A percentile compares a stretch with the other conserved stretches of the same genome.
Conservation (phyloP, 2,888 invertebrate genomes). For the Leptura quadrifasciata region DNA sequence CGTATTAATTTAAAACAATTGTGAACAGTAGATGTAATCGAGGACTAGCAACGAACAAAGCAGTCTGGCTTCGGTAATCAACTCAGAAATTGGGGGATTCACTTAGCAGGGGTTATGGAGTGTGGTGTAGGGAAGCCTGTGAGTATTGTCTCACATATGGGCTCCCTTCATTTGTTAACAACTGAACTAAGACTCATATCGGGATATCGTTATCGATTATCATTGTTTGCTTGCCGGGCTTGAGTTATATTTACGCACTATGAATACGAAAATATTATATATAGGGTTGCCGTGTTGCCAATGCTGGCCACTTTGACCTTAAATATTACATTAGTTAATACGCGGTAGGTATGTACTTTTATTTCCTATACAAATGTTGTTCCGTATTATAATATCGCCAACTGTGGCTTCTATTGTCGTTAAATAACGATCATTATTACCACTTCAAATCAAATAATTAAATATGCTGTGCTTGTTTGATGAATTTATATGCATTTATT, state of each 20-base stretch:
- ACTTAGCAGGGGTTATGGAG: slow-evolving; percentile 69
- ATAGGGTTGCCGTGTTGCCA: slow-evolving; percentile 35
- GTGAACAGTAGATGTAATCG: slow-evolving; percentile 61
- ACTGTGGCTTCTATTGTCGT: not conserved
- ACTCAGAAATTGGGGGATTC: slow-evolving; percentile 72
- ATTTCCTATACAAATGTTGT: slow-evolving; percentile 5
- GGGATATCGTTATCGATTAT: slow-evolving; percentile 70
- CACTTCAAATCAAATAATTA: too few relatives aligned
- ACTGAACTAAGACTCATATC: slow-evolving; percentile 67
- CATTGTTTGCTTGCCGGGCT: slow-evolving; percentile 63
- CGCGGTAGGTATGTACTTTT: not conserved
- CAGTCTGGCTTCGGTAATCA: slow-evolving; percentile 73
- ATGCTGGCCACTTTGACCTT: slow-evolving; percentile 32
- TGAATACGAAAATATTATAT: slow-evolving; percentile 42
- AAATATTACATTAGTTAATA: slow-evolving; percentile 13
- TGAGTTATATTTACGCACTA: slow-evolving; percentile 53
- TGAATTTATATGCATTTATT: too few relatives aligned
- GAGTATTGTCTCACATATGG: slow-evolving; percentile 69
- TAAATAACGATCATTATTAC: not conserved
- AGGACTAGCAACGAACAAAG: slow-evolving; percentile 64
- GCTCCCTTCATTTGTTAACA: slow-evolving; percentile 70
- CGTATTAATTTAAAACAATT: slow-evolving; percentile 63
- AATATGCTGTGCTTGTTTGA: too few relatives aligned
- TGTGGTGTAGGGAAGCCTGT: slow-evolving; percentile 57
- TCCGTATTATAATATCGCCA: not conserved